Evolutionary conservation across 2,113 vertebrate genomes (phyloP), one percentile per base, ranked within the genome.

Genomic region (Silurus meridionalis): DNA sequence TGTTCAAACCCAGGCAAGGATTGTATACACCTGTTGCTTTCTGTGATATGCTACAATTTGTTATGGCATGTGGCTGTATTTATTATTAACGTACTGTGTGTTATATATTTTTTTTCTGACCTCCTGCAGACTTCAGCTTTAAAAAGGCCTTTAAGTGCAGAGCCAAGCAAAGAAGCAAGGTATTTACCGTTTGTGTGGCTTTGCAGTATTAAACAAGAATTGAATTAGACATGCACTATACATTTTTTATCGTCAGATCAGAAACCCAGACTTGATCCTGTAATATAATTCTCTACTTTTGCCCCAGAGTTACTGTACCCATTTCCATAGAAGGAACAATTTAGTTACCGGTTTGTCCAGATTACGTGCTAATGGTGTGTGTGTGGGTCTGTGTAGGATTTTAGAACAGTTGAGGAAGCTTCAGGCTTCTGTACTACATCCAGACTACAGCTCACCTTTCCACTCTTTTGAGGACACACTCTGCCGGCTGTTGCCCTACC

Each of bases 91-190:
- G 67, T 72, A 0, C n/a, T 80, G 11, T 75, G 17, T 87, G 13
- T 77, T 13, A 87, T 85, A 80, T 86, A 1, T 88, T 74, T 80
- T 81, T 80, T 81, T 14, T 61, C 25, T 86, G 21, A 64, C 7
- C 28, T 72, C 77, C 53, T 72, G 78, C 92, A 97, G 92, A 89
- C 94, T 10, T 89, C 95, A 84, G 86, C 94, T 60, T 89, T 96
- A 92, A 97, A 96, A 92, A 96, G 96, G 88, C 89, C 96, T 81
- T 96, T 96, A 5, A 63, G 90, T 1, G 93, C 97, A 64, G 97
- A 98, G 91, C 97, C 97, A 84, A 97, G 96, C 93, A 98, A 98
- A 90, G 97, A 98, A 91, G 97, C 97, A 78, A 96, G 96, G 97
- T 98, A 85, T 7, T 61, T 77, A 28, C 60, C 17, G 3, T 83